These are phyloP conservation scores for Spea bombifrons DNA, from an alignment of 2,113 vertebrate species.

Conservation along the genomic window DNA sequence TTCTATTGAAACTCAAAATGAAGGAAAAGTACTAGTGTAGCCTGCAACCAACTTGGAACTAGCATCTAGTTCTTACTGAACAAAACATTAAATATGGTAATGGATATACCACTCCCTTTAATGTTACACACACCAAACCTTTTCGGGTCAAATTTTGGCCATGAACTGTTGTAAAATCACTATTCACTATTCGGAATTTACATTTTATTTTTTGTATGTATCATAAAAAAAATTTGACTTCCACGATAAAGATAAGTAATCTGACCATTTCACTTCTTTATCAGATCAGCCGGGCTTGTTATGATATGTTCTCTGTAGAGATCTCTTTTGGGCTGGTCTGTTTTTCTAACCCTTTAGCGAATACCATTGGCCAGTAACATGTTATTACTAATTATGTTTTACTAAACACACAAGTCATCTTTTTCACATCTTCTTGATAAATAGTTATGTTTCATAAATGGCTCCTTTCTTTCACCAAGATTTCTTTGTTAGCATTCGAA, in stretches of 20 bases:
- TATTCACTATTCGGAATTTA: background rate
- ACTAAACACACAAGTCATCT: background rate
- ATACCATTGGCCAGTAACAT: constrained; percentile 3
- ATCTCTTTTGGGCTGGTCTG: background rate
- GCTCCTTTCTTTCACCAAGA: too few relatives aligned
- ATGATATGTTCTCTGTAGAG: background rate
- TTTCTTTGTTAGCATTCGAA: too few relatives aligned
- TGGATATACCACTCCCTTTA: too few relatives aligned
- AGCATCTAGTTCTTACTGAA: too few relatives aligned
- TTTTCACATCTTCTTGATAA: background rate
- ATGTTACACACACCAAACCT: too few relatives aligned
- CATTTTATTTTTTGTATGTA: background rate
- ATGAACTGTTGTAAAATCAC: background rate
- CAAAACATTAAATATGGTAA: too few relatives aligned
- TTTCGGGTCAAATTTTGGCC: background rate
- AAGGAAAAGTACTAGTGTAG: too few relatives aligned
- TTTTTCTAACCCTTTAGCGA: constrained; percentile 21
- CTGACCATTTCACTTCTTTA: background rate
- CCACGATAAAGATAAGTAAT: background rate
- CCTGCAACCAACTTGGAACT: too few relatives aligned
- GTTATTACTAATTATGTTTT: constrained; percentile 11
- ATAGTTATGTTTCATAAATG: too few relatives aligned
- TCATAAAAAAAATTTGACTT: background rate
- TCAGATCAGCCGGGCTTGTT: background rate
- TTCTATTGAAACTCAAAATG: too few relatives aligned